Evolutionary conservation across 2,888 invertebrate species (phyloP).

Genomic region (Watsonalla cultraria): DNA sequence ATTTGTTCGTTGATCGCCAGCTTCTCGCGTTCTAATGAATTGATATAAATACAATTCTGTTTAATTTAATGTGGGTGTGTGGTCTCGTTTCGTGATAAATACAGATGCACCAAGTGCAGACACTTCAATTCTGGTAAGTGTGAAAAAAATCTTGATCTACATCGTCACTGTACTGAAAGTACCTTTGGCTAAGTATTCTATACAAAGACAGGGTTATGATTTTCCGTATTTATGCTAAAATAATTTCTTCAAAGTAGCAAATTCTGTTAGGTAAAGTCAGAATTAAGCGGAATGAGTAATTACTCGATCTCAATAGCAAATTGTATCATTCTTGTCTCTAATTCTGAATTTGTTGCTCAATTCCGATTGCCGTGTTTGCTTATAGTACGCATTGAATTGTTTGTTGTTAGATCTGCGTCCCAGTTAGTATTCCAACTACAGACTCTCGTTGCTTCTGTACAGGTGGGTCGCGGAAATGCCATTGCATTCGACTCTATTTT

Average conservation of each 20-base stretch:
- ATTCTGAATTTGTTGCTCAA: neutral
- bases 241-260: too few species aligned
- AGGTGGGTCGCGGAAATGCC: slow-evolving; percentile 42
- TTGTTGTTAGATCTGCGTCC: slow-evolving; percentile 18
- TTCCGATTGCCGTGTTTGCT: neutral
- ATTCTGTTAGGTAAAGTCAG: too few species aligned
- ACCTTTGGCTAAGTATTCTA: too few species aligned
- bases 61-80: slow-evolving; percentile 23
- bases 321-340: neutral
- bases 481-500: slow-evolving; percentile 49
- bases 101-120: neutral
- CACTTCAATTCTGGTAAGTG: neutral
- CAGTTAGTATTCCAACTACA: slow-evolving; percentile 11
- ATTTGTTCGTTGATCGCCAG: slow-evolving; percentile 25
- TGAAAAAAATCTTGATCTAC: neutral
- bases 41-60: slow-evolving; percentile 25
- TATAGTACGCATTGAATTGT: slow-evolving; percentile 1
- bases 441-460: slow-evolving; percentile 10
- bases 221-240: too few species aligned
- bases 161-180: too few species aligned
- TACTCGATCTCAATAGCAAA: neutral
- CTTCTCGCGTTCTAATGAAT: slow-evolving; percentile 24
- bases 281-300: too few species aligned
- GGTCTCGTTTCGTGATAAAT: slow-evolving; percentile 16
- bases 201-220: too few species aligned